These are phyloP conservation scores for Agrypnus murinus DNA, from an alignment of 2,888 invertebrate species.

Conservation along the genomic window DNA sequence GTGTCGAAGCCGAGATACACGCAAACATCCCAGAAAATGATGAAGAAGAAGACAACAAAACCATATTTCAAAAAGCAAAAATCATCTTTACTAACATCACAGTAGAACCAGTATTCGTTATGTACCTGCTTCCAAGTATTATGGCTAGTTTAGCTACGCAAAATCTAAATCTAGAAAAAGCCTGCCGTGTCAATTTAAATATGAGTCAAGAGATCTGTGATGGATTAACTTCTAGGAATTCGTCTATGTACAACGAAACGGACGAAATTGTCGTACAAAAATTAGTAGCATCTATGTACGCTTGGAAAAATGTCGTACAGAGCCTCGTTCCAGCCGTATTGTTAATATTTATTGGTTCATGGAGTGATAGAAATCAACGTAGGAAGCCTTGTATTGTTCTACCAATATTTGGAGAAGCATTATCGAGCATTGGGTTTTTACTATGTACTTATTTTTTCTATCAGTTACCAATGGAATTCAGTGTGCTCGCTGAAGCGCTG, in stretches of 20 bases:
- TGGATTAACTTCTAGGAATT: conserved; percentile 60
- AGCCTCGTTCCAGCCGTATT: conserved; percentile 84
- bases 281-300: conserved; percentile 83
- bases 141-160: conserved; percentile 69
- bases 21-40: conserved; percentile 67
- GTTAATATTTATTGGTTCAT: conserved; percentile 85
- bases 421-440: conserved; percentile 71
- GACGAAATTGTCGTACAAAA: conserved; percentile 74
- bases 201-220: conserved; percentile 70
- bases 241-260: conserved; percentile 55
- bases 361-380: conserved; percentile 78
- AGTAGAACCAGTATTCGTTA: conserved; percentile 78
- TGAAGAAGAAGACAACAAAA: conserved; percentile 46
- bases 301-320: conserved; percentile 87
- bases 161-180: conserved; percentile 74
- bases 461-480: conserved; percentile 73
- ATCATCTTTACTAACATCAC: conserved; percentile 74
- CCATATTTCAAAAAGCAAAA: conserved; percentile 3
- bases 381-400: conserved; percentile 85
- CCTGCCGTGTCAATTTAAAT: conserved; percentile 73
- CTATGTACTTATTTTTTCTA: conserved; percentile 73
- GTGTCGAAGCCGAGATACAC: conserved; percentile 64
- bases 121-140: conserved; percentile 75
- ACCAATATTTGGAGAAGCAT: conserved; percentile 84
- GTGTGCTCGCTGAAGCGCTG: conserved; percentile 73